These are phyloP conservation scores for Forbesichthys papilliferus DNA, from an alignment of 2,113 vertebrate genomes.

Conservation along the genomic window DNA sequence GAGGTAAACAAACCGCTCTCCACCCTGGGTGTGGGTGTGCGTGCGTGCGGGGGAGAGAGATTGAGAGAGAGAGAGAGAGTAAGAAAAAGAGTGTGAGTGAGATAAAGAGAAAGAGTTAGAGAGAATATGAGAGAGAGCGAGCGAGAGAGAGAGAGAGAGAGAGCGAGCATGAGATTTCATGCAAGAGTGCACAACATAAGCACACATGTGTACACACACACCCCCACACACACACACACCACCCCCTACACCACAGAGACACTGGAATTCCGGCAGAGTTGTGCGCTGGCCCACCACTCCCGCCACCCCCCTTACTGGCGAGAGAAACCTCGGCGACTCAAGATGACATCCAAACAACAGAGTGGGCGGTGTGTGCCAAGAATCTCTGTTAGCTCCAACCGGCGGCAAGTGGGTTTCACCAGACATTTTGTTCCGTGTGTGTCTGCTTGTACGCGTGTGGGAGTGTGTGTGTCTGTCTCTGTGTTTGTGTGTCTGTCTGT, in stretches of 20 bases:
- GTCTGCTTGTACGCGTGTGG: too few species aligned
- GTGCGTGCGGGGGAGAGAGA: too few species aligned
- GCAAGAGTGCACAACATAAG: too few species aligned
- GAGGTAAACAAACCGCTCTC: conserved; percentile 67
- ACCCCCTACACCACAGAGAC: neutral
- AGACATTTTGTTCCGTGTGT: too few species aligned
- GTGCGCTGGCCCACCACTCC: neutral
- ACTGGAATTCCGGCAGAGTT: conserved; percentile 9
- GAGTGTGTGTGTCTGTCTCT: conserved; percentile 18
- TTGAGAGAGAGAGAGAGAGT: conserved; percentile 1
- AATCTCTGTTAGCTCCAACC: conserved; percentile 60
- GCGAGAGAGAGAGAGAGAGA: neutral
- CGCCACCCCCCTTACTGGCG: conserved; percentile 19
- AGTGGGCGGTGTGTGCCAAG: conserved; percentile 58
- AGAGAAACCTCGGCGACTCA: conserved; percentile 35
- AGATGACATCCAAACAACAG: conserved; percentile 59
- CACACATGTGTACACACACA: too few species aligned
- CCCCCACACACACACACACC: neutral
- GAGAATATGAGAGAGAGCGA: neutral
- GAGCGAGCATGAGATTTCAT: neutral
- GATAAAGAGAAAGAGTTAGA: neutral
- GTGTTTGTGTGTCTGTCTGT: too few species aligned
- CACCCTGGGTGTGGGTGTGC: too few species aligned
- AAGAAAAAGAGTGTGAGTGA: neutral
- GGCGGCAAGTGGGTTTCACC: conserved; percentile 16